A percentile compares a stretch with the other conserved stretches of the same genome.
These are phyloP conservation scores for Malurus splendens DNA, from an alignment of 2,797 vertebrate genomes.

Conservation along the genomic window DNA sequence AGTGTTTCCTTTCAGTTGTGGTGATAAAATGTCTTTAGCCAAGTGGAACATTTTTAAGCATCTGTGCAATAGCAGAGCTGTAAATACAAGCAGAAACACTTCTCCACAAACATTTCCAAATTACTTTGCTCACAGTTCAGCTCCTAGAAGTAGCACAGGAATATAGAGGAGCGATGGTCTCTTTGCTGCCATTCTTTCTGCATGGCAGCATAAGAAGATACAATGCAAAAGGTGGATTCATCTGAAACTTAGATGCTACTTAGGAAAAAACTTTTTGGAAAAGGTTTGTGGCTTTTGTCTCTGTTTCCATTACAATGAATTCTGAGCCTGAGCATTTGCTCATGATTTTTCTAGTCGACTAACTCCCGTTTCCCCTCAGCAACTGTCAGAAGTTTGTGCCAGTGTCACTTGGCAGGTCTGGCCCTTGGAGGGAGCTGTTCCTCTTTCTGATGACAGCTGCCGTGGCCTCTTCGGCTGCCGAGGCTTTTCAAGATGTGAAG, in stretches of 20 bases:
- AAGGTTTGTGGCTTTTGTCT: neutral
- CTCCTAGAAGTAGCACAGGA: neutral
- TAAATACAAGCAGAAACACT: neutral
- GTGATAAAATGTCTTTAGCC: neutral
- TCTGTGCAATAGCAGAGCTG: neutral
- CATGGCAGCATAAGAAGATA: neutral
- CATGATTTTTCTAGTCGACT: neutral
- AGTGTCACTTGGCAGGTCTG: neutral
- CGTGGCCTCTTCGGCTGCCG: neutral
- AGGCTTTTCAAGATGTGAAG: neutral
- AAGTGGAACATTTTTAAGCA: neutral
- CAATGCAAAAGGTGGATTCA: neutral
- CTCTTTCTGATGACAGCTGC: neutral
- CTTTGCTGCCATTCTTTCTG: neutral
- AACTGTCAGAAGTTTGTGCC: neutral
- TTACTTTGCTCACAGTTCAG: neutral
- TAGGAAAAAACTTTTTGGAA: neutral
- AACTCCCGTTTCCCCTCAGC: neutral
- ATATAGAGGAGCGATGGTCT: rapidly evolving
- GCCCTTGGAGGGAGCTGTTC: neutral
- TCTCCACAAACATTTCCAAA: neutral
- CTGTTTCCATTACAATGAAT: neutral
- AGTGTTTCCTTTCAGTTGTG: neutral
- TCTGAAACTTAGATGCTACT: neutral
- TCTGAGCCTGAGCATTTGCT: neutral